Percentiles rank a stretch among this genome's conserved stretches.
Evolutionary conservation across 2,888 invertebrate species (phyloP).

Genomic region (Euplagia quadripunctaria): DNA sequence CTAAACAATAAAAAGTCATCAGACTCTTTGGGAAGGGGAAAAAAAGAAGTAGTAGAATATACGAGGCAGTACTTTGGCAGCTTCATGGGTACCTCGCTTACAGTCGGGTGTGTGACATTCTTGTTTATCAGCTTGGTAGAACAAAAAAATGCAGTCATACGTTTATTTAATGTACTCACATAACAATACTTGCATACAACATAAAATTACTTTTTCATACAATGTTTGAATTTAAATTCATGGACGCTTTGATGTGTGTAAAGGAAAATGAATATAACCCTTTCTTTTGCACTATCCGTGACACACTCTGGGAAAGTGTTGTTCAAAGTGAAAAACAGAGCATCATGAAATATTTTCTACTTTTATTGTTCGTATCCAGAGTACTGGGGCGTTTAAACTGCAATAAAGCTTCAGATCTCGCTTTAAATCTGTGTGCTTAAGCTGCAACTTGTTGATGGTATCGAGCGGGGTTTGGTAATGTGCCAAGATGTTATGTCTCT

Average conservation of each 20-base stretch:
- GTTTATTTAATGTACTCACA: too few relatives aligned
- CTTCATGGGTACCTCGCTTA: too few relatives aligned
- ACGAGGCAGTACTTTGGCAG: too few relatives aligned
- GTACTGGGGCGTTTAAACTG: conserved; percentile 27
- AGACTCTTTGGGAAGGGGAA: too few relatives aligned
- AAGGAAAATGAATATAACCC: not conserved
- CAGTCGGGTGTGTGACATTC: too few relatives aligned
- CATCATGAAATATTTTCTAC: conserved; percentile 28
- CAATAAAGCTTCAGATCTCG: conserved; percentile 29
- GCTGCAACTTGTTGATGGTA: conserved; percentile 29
- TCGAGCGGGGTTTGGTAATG: conserved; percentile 20
- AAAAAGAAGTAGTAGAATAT: too few relatives aligned
- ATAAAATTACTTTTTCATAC: too few relatives aligned
- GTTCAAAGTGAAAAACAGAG: conserved; percentile 5
- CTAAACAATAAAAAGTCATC: too few relatives aligned
- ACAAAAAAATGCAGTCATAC: too few relatives aligned
- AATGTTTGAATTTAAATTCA: too few relatives aligned
- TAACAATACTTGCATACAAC: too few relatives aligned
- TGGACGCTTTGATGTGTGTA: not conserved
- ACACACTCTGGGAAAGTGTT: not conserved
- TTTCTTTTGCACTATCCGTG: not conserved
- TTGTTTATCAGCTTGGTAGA: too few relatives aligned
- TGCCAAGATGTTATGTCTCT: conserved; percentile 22
- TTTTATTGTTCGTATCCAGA: conserved; percentile 31
- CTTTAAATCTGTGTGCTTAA: conserved; percentile 22